Percentiles rank a stretch among this genome's conserved stretches.
Evolutionary conservation across 2,797 vertebrate genomes (phyloP).

Genomic region (Hippocampus kuda): DNA sequence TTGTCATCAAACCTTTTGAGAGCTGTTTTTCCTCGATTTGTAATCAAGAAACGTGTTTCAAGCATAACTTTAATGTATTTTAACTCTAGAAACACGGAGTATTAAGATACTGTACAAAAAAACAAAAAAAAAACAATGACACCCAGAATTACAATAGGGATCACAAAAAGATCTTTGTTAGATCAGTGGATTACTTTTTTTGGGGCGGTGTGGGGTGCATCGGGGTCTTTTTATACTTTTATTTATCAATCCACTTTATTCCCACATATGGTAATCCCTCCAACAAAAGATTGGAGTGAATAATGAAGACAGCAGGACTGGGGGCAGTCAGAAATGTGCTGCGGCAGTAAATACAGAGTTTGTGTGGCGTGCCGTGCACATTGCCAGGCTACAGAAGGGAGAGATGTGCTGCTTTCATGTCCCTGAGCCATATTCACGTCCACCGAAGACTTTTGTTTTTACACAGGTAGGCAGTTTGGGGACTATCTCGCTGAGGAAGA

Average conservation of each 20-base stretch:
- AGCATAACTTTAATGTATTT: slow-evolving; percentile 1
- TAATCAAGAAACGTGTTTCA: slow-evolving; percentile 5
- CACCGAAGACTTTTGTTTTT: slow-evolving; percentile 64
- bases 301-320: slow-evolving; percentile 39
- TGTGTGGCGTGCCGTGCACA: slow-evolving; percentile 51
- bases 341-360: slow-evolving; percentile 60
- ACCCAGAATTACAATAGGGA: neutral
- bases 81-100: neutral
- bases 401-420: slow-evolving; percentile 57
- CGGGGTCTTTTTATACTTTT: neutral
- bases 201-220: too few species aligned
- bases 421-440: slow-evolving; percentile 62
- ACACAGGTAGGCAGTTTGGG: slow-evolving; percentile 70
- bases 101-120: neutral
- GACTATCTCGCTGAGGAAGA: slow-evolving; percentile 50
- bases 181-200: neutral
- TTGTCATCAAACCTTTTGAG: slow-evolving; percentile 65
- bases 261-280: slow-evolving; percentile 26
- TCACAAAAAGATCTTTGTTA: slow-evolving; percentile 13
- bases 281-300: slow-evolving; percentile 52
- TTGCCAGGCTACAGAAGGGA: slow-evolving; percentile 43
- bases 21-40: slow-evolving; percentile 31
- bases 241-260: slow-evolving; percentile 29
- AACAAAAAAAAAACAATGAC: neutral
- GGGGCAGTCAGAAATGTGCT: slow-evolving; percentile 55